phyloP scores from a whole-genome alignment of 2,888 invertebrate species.

The Leptopilina syphax region DNA sequence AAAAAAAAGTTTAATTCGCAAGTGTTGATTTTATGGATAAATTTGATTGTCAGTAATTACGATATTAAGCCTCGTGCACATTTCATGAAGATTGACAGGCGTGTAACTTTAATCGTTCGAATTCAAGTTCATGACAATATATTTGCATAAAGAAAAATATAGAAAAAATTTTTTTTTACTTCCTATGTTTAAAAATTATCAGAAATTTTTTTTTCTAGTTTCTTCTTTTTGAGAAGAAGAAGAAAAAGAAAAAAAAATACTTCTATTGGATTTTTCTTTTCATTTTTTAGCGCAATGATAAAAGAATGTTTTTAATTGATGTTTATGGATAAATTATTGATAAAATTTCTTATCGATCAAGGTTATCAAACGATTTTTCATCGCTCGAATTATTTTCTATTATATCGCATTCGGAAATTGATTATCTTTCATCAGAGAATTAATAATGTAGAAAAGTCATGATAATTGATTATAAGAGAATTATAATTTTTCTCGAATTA shows the following conservation, averaged over 20 bases:
- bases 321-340: constrained; percentile 14
- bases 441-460: neutral
- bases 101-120: neutral
- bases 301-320: constrained; percentile 21
- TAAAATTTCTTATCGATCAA: constrained; percentile 7
- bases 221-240: neutral
- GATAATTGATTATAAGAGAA: too few relatives aligned
- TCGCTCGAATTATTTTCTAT: constrained; percentile 27
- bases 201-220: neutral
- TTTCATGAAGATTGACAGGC: constrained; percentile 38
- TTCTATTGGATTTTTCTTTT: neutral
- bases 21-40: constrained; percentile 15
- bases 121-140: constrained; percentile 17
- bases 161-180: neutral
- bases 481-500: too few relatives aligned
- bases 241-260: too few relatives aligned
- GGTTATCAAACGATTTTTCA: constrained; percentile 8
- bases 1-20: neutral
- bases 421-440: neutral
- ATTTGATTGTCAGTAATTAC: constrained; percentile 14
- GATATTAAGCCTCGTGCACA: neutral
- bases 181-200: neutral
- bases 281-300: neutral
- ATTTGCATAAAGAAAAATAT: constrained; percentile 1
- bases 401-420: constrained; percentile 15